Evolutionary conservation across 2,797 vertebrate genomes (phyloP), one percentile per base, ranked within the genome.

Genomic region (Ctenopoma multispine): DNA sequence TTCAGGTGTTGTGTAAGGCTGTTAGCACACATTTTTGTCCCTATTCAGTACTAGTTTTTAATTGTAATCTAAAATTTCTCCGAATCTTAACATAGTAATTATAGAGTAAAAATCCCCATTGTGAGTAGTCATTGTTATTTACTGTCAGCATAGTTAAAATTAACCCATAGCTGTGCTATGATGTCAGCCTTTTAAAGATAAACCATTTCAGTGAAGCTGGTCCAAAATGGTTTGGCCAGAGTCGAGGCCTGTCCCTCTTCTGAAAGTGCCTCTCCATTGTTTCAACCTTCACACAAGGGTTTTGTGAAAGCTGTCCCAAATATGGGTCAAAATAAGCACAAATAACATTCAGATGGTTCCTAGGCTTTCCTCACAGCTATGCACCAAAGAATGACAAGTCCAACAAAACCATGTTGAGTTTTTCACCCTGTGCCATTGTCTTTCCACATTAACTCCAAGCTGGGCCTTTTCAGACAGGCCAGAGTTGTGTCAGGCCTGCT

Each of bases 321-420:
- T 92, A 93, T 92, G 91, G 90, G 90, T 92, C 82, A 91, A 90
- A 92, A 84, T 90, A 93, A 90, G 87, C 89, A 92, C 93, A 95
- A 94, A 93, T 87, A 92, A 93, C 92, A 93, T 93, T 94, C 91
- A 94, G 86, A 94, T 92, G 93, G 92, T 93, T 94, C 91, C 94
- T 93, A 93, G 90, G 93, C 90, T 94, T 88, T 93, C 82, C 87
- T 90, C 88, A 82, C 89, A 93, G 91, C 92, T 92, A 93, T 93
- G 93, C 89, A 83, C 88, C 82, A 89, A 92, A 92, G 91, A 94
- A 95, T 95, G 94, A 95, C 94, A 95, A 92, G 93, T 92, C 90
- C 89, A 93, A 94, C 91, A 94, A 93, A 94, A 93, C 89, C 94
- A 92, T 93, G 93, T 92, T 79, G 93, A 92, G 93, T 93, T 93